Base-by-base conservation (phyloP, 2,797 vertebrate genomes). In the Myioborus miniatus region DNA sequence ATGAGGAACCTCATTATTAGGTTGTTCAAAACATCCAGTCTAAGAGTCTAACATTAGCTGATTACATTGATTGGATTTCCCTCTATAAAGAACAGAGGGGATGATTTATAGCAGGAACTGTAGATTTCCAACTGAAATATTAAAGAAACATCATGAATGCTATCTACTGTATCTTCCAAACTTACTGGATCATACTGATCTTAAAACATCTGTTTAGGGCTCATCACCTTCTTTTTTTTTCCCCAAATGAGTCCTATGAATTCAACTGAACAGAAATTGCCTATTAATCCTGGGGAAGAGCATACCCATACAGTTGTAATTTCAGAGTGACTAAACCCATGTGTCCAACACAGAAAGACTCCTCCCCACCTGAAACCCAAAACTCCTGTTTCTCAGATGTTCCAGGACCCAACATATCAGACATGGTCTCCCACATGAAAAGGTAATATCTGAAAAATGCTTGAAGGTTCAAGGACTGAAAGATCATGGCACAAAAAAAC, bases 401-500 rank as follows among this genome's bases (percentile, higher is more conserved):
- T 63, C 11, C 30, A 70, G 44, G 32, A 67, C 24, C 10, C 34
- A 64, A 11, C 3, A 52, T 10, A 63, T 22, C 9, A 47, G 50
- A 49, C 5, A 23, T 15, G 8, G 11, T 27, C 10, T 69, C 15
- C 16, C 29, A 50, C 21, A 49, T 24, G 15, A 36, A 82, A 62
- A 26, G 9, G 16, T 21, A 76, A 72, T 3, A 34, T 24, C 27
- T 65, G 43, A 82, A 89, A 90, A 90, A 37, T 34, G 4, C 13
- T 65, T 84, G 14, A 18, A 69, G 9, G 21, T 55, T 63, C 43
- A 41, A 76, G 15, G n/a, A 37, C 43, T 72, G 24, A 19, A 41
- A 89, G 9, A 80, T 2, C 4, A 41, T 2, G 1, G 19, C 34
- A 59, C 6, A 37, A 49, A 89, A 74, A 11, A 0, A 0, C 21